Evolutionary conservation across 2,113 vertebrate species (phyloP), one percentile per base, ranked within the genome.

Genomic region (Hippocampus abdominalis): DNA sequence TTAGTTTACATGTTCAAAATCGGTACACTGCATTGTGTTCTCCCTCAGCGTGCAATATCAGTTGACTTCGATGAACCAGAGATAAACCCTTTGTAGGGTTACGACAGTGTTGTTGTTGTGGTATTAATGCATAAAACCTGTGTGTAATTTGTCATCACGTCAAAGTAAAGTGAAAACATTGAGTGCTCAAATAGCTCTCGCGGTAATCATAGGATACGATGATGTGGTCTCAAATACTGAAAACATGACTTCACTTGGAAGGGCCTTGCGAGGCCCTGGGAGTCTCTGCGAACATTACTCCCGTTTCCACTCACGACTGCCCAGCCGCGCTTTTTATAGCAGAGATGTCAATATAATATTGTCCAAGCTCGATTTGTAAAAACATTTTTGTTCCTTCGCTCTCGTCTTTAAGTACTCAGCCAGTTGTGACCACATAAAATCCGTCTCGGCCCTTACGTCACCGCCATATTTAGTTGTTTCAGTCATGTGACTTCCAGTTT

Each of bases 391-490:
- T 21, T 21, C 25, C 56, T 23, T 25, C 56, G 6, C 57, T 29
- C 2, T 15, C 72, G 79, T 82, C 68, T 74, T 56, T 54, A 63
- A 75, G 68, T 69, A 68, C 63, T 70, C 68, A 64, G 64, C 68
- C 64, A 66, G 73, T 84, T 67, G 74, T 80, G 82, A 86, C 87
- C 88, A 81, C 88, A 87, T 60, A 70, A 77, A 70, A 70, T 40
- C 64, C 7, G 21, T 78, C 81, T 25, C 87, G 77, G 81, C 70
- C 44, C 78, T 86, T 84, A 85, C 76, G 81, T 86, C 85, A 88
- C 70, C 69, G 61, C 71, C 73, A 76, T 80, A 77, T 84, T 83
- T 82, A 74, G 65, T 53, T 16, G 27, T 15, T 59, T 59, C 56
- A 27, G 25, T 32, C 57, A 60, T 11, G 27, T 60, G 57, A 32